A percentile compares a stretch with the other conserved stretches of the same genome.
These are phyloP conservation scores for Leptoteleia sp. DNA, from an alignment of 1,140 invertebrate genomes.

Conservation along the genomic window DNA sequence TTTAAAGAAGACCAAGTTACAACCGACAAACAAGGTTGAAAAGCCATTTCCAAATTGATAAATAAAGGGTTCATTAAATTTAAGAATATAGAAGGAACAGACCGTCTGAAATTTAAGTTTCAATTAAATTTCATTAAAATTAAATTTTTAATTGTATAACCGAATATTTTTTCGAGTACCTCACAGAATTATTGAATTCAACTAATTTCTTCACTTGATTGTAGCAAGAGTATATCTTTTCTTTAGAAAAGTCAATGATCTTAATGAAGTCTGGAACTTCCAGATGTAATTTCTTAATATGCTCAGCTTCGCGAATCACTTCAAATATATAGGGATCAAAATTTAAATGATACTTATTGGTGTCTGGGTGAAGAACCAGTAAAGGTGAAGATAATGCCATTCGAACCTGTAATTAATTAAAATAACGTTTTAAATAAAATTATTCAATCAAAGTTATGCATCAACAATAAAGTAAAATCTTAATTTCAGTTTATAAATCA, in stretches of 20 bases:
- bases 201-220: conserved; percentile 84
- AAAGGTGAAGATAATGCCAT: conserved; percentile 83
- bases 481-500: no score
- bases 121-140: not conserved
- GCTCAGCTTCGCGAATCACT: conserved; percentile 87
- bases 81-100: conserved; percentile 85
- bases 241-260: conserved; percentile 85
- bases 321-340: conserved; percentile 86
- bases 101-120: conserved; percentile 70
- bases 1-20: conserved; percentile 91
- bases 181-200: conserved; percentile 82
- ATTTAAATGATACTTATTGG: conserved; percentile 84
- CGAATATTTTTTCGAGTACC: conserved; percentile 62
- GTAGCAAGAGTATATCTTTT: conserved; percentile 83
- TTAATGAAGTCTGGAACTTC: conserved; percentile 85
- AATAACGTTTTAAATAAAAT: no score
- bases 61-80: conserved; percentile 86
- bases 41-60: conserved; percentile 85
- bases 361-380: conserved; percentile 82
- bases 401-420: conserved; percentile 84
- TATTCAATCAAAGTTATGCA: no score
- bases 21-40: conserved; percentile 88
- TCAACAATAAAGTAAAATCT: no score
- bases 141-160: no score
- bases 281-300: conserved; percentile 86